A percentile compares a stretch with the other conserved stretches of the same genome.
phyloP scores from a whole-genome alignment of 2,888 invertebrate genomes.

The Scelioninae gen. 2 region DNA sequence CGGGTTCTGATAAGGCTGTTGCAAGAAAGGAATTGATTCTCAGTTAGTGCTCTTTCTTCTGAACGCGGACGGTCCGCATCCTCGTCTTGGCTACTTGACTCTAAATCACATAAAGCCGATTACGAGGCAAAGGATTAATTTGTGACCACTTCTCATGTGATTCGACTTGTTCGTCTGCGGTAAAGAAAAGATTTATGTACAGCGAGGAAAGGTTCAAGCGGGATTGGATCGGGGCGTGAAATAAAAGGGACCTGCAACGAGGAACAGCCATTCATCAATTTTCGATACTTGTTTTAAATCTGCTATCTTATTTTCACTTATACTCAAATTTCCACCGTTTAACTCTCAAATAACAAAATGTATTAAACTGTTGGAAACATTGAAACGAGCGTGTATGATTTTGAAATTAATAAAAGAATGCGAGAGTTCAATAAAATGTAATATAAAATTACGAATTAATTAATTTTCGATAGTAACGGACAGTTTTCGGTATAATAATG shows the following conservation, averaged over 20 bases:
- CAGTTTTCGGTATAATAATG: too few relatives aligned
- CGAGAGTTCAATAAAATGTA: too few relatives aligned
- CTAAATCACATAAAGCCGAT: constrained; percentile 73
- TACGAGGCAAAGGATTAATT: constrained; percentile 73
- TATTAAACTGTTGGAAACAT: too few relatives aligned
- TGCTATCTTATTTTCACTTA: not conserved
- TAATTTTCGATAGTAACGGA: too few relatives aligned
- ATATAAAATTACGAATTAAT: too few relatives aligned
- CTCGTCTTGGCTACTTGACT: constrained; percentile 62
- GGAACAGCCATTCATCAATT: constrained; percentile 19
- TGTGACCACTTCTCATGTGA: constrained; percentile 62
- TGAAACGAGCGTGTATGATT: too few relatives aligned
- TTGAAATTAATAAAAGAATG: too few relatives aligned
- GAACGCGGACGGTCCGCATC: constrained; percentile 62
- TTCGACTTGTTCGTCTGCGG: constrained; percentile 48
- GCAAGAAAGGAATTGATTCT: constrained; percentile 63
- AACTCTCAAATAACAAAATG: too few relatives aligned
- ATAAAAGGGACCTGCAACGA: constrained; percentile 24
- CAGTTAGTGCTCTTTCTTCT: constrained; percentile 60
- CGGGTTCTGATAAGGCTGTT: constrained; percentile 63
- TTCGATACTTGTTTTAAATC: too few relatives aligned
- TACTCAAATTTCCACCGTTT: too few relatives aligned
- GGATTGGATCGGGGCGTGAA: constrained; percentile 39
- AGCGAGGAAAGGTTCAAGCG: constrained; percentile 42
- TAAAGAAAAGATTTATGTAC: constrained; percentile 58